phyloP scores from a whole-genome alignment of 2,888 invertebrate genomes.

The Pollenia griseotomentosa region DNA sequence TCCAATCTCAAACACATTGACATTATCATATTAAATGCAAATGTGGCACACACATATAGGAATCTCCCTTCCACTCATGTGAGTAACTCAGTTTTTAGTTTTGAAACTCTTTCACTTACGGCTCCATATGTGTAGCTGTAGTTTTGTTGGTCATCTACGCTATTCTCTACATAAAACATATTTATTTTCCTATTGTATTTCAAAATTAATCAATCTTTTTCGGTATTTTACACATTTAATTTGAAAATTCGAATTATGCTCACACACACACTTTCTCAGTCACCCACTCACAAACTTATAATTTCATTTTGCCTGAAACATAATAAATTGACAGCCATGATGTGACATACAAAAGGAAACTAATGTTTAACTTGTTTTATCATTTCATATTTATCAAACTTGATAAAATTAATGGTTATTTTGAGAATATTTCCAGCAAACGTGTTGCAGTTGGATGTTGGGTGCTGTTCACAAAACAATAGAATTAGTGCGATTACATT shows the following conservation, averaged over 20 bases:
- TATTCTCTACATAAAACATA: conserved; percentile 10
- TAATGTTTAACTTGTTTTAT: conserved; percentile 32
- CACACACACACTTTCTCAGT: background rate
- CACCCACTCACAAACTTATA: background rate
- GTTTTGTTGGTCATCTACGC: background rate
- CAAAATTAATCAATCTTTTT: conserved; percentile 53
- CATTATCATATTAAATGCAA: conserved; percentile 52
- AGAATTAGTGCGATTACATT: conserved; percentile 29
- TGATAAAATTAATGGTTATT: conserved; percentile 54
- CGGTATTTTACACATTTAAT: conserved; percentile 16
- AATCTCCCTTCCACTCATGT: background rate
- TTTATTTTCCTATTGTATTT: background rate
- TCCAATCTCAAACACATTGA: background rate
- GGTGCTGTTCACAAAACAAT: conserved; percentile 14
- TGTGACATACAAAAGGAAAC: conserved; percentile 40
- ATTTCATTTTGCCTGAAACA: conserved; percentile 41
- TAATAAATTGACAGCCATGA: conserved; percentile 20
- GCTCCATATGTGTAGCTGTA: background rate
- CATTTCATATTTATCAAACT: conserved; percentile 22
- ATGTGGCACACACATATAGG: conserved; percentile 4
- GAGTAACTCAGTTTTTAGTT: background rate
- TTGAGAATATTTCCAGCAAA: conserved; percentile 16
- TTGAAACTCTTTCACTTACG: background rate
- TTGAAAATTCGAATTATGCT: conserved; percentile 1
- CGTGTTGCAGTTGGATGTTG: background rate